These are phyloP conservation scores for Pelmatolapia mariae DNA, from an alignment of 2,113 vertebrate species.

Conservation along the genomic window DNA sequence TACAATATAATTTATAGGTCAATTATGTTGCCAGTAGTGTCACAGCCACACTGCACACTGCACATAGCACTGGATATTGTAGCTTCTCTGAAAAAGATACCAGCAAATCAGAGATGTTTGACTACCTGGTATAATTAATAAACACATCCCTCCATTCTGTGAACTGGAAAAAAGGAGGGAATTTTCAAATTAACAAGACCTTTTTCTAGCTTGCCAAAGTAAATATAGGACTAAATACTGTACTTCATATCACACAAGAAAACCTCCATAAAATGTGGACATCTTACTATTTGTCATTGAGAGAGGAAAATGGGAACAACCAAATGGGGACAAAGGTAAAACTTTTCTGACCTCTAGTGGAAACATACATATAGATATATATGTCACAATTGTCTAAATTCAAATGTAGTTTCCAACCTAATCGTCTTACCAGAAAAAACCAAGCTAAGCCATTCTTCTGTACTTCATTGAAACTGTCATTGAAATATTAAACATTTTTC, in stretches of 20 bases:
- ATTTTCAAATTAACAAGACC: too few species aligned
- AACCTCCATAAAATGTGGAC: not conserved
- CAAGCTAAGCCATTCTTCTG: not conserved
- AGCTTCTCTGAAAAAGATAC: too few species aligned
- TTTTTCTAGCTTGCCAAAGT: too few species aligned
- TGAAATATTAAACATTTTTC: not conserved
- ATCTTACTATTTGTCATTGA: not conserved
- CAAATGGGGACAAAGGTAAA: not conserved
- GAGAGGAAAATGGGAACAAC: not conserved
- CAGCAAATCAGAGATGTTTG: too few species aligned
- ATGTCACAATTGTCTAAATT: not conserved
- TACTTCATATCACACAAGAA: not conserved
- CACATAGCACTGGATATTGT: too few species aligned
- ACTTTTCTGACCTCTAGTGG: not conserved
- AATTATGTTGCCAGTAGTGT: too few species aligned
- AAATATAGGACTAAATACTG: not conserved
- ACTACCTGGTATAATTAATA: too few species aligned
- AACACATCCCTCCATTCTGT: too few species aligned
- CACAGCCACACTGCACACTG: too few species aligned
- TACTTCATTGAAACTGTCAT: not conserved
- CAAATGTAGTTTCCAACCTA: not conserved
- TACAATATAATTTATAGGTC: too few species aligned
- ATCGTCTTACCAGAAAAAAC: not conserved
- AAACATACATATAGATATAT: not conserved
- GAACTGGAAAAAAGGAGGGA: too few species aligned